Conservation (phyloP, 37 sponge, comb jelly and placozoan genomes). For the Ianthella basta region DNA sequence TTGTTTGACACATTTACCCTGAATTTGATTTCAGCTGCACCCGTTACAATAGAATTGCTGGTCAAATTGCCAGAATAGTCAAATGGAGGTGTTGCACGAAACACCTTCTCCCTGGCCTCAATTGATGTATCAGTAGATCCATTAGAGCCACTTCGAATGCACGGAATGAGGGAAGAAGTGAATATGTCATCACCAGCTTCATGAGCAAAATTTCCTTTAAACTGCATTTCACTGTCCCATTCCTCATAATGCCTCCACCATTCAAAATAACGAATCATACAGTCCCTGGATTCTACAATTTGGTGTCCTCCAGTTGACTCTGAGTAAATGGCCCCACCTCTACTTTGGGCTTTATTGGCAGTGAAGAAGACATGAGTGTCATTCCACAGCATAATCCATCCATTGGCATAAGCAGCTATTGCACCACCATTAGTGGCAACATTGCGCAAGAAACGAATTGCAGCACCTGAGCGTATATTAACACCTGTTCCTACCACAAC, state of each 20-base stretch:
- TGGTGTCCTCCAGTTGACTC: not conserved
- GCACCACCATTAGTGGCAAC: not conserved
- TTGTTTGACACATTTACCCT: no score
- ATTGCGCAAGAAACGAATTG: not conserved
- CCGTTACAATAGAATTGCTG: no score
- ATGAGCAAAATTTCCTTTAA: not conserved
- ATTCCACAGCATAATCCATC: not conserved
- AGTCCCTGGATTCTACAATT: not conserved
- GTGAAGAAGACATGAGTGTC: not conserved
- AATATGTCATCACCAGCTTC: not conserved
- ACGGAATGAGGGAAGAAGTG: not conserved
- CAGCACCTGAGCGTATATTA: not conserved
- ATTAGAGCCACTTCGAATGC: not conserved
- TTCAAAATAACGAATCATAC: not conserved
- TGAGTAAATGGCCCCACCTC: not conserved
- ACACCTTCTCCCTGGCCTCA: not conserved
- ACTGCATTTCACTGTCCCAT: not conserved
- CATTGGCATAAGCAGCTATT: not conserved
- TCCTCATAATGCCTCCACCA: not conserved
- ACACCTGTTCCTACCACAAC: not conserved
- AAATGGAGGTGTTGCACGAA: no score
- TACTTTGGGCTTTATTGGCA: not conserved
- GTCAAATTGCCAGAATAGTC: no score
- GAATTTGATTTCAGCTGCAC: no score
- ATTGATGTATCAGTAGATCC: slow-evolving; percentile 1